phyloP scores from a whole-genome alignment of 2,113 vertebrate genomes.

The Prolemur simus region DNA sequence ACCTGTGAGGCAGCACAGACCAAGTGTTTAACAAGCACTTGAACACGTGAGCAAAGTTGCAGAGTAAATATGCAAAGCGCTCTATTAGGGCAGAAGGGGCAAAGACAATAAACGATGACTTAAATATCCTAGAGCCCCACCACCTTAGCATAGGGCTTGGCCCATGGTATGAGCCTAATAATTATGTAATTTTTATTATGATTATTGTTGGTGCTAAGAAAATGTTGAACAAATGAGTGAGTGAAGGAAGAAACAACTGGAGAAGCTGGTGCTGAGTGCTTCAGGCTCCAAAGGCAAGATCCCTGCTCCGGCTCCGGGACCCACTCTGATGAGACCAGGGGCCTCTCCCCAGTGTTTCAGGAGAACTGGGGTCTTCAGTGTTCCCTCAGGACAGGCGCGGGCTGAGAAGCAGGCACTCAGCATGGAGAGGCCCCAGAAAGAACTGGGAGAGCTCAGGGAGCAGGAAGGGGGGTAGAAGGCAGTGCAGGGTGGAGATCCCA shows the following conservation, averaged over 20 bases:
- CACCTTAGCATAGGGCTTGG: background rate
- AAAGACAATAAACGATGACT: background rate
- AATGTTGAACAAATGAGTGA: background rate
- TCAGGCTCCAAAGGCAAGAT: background rate
- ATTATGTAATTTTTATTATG: background rate
- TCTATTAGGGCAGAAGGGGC: background rate
- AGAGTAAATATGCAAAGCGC: background rate
- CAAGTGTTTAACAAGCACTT: background rate
- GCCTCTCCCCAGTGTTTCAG: background rate
- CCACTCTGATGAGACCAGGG: background rate
- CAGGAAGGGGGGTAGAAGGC: fast-evolving
- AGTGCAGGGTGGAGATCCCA: background rate
- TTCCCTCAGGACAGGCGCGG: background rate
- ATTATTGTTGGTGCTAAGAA: background rate
- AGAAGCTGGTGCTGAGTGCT: background rate
- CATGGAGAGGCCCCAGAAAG: background rate
- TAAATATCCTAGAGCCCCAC: background rate
- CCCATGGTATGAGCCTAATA: background rate
- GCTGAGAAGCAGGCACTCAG: background rate
- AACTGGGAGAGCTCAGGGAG: background rate
- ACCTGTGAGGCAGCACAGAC: background rate
- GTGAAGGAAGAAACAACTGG: background rate
- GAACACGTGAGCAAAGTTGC: background rate
- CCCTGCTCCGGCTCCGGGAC: background rate
- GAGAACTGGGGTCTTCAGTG: background rate